Evolutionary conservation across 2,888 invertebrate genomes (phyloP).

Genomic region (Eulithis prunata): DNA sequence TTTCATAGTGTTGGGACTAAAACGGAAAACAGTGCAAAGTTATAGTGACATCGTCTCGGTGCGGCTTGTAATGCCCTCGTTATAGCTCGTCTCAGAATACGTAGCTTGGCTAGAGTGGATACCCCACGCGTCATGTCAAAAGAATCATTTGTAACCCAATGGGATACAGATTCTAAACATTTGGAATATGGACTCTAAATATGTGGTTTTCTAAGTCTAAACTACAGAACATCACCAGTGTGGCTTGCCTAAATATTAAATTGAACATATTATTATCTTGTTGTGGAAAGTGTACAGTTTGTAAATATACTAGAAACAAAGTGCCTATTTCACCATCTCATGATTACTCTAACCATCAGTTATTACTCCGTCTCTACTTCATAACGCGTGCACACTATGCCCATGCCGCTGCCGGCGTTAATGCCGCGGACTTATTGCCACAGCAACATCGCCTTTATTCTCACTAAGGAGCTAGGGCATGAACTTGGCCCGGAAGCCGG

Average conservation of each 20-base stretch:
- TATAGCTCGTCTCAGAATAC: slow-evolving; percentile 3
- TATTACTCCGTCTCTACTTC: too few species aligned
- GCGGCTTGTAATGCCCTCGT: background rate
- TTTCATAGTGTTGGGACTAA: slow-evolving; percentile 5
- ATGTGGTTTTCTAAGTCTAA: background rate
- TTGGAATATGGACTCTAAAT: background rate
- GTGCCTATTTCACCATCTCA: too few species aligned
- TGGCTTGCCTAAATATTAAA: background rate
- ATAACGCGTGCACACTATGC: too few species aligned
- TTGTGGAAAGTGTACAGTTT: background rate
- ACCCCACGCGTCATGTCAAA: background rate
- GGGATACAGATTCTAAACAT: background rate
- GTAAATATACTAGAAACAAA: background rate
- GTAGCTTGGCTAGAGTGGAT: slow-evolving; percentile 6
- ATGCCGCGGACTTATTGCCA: too few species aligned
- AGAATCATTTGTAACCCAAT: background rate
- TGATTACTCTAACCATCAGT: too few species aligned
- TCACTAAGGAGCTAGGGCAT: too few species aligned
- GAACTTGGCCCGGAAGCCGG: too few species aligned
- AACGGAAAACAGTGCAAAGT: slow-evolving; percentile 1
- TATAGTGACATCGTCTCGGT: background rate
- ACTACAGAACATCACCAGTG: background rate
- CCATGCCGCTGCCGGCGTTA: too few species aligned
- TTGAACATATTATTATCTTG: background rate
- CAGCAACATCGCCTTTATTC: too few species aligned